phyloP scores from a whole-genome alignment of 2,888 invertebrate genomes.

The Pandemis corylana region DNA sequence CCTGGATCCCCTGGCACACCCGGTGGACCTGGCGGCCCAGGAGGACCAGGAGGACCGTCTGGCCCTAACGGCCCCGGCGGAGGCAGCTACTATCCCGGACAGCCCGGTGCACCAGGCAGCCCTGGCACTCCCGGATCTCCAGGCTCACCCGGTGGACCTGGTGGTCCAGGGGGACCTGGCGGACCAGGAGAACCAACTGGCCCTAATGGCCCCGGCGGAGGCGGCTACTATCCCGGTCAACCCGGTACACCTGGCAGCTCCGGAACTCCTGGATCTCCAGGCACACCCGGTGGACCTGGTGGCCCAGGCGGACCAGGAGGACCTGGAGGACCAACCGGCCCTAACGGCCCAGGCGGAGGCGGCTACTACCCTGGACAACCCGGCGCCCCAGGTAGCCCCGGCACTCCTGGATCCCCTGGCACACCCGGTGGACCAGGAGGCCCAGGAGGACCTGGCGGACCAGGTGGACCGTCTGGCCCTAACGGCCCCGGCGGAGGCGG shows the following conservation, averaged over 20 bases:
- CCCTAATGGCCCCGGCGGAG: conserved; percentile 55
- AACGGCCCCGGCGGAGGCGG: conserved; percentile 28
- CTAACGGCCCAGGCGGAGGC: conserved; percentile 69
- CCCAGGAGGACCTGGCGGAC: conserved; percentile 62
- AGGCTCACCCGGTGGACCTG: conserved; percentile 30
- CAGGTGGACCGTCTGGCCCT: conserved; percentile 44
- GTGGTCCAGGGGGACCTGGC: conserved; percentile 48
- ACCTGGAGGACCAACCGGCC: conserved; percentile 65
- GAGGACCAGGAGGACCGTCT: conserved; percentile 42
- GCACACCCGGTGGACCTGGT: conserved; percentile 53
- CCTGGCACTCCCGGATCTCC: conserved; percentile 51
- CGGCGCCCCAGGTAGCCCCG: conserved; percentile 49
- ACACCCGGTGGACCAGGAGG: conserved; percentile 49
- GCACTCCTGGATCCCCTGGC: conserved; percentile 50
- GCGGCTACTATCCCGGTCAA: conserved; percentile 53
- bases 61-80: conserved; percentile 33
- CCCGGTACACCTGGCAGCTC: conserved; percentile 65
- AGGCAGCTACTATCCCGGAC: conserved; percentile 55
- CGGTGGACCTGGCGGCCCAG: conserved; percentile 60
- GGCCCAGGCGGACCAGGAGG: conserved; percentile 54
- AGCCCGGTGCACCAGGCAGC: conserved; percentile 26
- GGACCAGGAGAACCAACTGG: conserved; percentile 51
- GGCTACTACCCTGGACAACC: conserved; percentile 54
- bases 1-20: conserved; percentile 50
- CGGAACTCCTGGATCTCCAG: conserved; percentile 54